Conservation (phyloP, 2,113 vertebrate genomes). For the Pollachius pollachius region DNA sequence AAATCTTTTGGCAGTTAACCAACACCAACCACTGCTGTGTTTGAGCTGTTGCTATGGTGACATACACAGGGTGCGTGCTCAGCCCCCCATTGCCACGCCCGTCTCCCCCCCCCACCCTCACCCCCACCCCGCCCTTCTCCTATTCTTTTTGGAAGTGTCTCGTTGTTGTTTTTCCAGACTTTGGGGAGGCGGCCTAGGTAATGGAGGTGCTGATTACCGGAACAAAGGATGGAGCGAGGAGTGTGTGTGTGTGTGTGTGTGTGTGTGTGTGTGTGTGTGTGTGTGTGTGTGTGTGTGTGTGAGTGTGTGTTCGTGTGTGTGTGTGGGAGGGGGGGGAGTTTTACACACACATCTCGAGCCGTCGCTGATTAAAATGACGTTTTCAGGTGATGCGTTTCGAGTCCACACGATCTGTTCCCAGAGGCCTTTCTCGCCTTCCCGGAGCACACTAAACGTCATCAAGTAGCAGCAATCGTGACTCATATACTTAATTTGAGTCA, state of each 20-base stretch:
- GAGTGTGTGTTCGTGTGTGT: not conserved
- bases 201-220: constrained; percentile 44
- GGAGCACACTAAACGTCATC: too few relatives aligned
- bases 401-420: too few relatives aligned
- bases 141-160: not conserved
- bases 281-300: not conserved
- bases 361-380: too few relatives aligned
- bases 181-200: constrained; percentile 31
- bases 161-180: constrained; percentile 32
- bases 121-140: constrained; percentile 29
- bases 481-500: too few relatives aligned
- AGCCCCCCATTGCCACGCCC: constrained; percentile 11
- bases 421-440: too few relatives aligned
- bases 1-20: constrained; percentile 53
- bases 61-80: constrained; percentile 3
- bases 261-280: not conserved
- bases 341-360: not conserved
- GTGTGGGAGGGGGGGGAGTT: not conserved
- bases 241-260: not conserved
- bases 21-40: constrained; percentile 47
- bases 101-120: constrained; percentile 24
- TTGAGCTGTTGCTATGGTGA: constrained; percentile 58
- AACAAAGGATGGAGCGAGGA: constrained; percentile 14
- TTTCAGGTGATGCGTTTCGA: too few relatives aligned
- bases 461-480: too few relatives aligned